Conservation (phyloP, 2,888 invertebrate species). For the Nemapogon koenigi region DNA sequence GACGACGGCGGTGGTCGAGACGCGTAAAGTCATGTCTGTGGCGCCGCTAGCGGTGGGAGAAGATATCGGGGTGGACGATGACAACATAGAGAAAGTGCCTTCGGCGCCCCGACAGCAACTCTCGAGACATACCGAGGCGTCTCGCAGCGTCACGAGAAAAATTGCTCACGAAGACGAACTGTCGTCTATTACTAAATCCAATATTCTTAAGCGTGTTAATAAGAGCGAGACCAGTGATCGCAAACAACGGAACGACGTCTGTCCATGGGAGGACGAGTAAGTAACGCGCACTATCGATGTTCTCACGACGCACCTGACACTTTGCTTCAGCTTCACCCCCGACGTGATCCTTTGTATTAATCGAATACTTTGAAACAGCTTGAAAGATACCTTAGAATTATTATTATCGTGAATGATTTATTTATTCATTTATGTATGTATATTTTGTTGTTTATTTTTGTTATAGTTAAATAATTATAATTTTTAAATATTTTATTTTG, state of each 20-base stretch:
- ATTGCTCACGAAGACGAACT: slow-evolving; percentile 49
- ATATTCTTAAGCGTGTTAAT: slow-evolving; percentile 51
- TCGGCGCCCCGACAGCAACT: slow-evolving; percentile 37
- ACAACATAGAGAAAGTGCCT: slow-evolving; percentile 64
- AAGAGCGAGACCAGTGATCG: slow-evolving; percentile 40
- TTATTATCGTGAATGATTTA: too few species aligned
- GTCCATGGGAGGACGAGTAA: slow-evolving; percentile 97
- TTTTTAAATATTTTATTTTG: too few species aligned
- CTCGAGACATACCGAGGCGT: slow-evolving; percentile 27
- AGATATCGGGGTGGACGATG: slow-evolving; percentile 73
- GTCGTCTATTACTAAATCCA: slow-evolving; percentile 46
- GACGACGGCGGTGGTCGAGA: background rate
- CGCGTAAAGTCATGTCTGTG: slow-evolving; percentile 32
- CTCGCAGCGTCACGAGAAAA: slow-evolving; percentile 30
- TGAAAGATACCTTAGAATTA: too few species aligned
- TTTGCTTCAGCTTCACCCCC: too few species aligned
- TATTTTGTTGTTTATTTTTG: too few species aligned
- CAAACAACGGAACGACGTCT: slow-evolving; percentile 79
- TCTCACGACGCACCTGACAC: too few species aligned
- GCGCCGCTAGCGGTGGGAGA: slow-evolving; percentile 75
- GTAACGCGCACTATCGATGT: too few species aligned
- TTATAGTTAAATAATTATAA: too few species aligned
- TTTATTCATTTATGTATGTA: too few species aligned
- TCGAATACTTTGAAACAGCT: too few species aligned
- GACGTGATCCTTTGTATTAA: too few species aligned